Evolutionary conservation across 2,888 invertebrate species (phyloP), one percentile per base, ranked within the genome.

Genomic region (Sinhomidia bicolor): DNA sequence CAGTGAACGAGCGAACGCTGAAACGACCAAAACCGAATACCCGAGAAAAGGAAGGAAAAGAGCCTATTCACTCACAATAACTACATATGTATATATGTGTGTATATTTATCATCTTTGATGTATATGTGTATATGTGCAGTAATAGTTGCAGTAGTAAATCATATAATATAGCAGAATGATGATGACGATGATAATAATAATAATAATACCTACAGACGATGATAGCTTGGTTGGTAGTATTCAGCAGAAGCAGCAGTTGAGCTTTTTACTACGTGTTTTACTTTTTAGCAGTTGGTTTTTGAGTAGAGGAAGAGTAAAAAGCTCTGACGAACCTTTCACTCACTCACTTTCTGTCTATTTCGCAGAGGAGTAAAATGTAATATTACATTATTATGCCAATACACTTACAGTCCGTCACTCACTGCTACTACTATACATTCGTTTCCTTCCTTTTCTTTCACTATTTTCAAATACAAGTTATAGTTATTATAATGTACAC

Each of bases 21-120:
- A 68, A 82, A 82, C 82, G 82, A 82, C 83, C 83, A 74, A 83
- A 83, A 83, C 83, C 83, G 83, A 83, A 83, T 84, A 68, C 9
- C 36, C 68, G 68, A 68, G 41, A 68, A 65, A 65, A 68, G n/a
- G n/a, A 29, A n/a, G 62, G n/a, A 65, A 68, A 41, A 68, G 41
- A 36, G 36, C 84, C 65, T 14, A 20, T 23, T 29, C 62, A 65
- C 62, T 32, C 1, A 4, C 10, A 14, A 51, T 6, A 51, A 9
- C 5, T n/a, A 3, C 12, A 51, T n/a, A 51, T n/a, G 51, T 6
- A 51, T 51, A 6, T 6, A 14, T 9, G 51, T 51, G n/a, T 41
- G 41, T 41, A 6, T 10, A 60, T 60, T 23, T 57, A 57, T 20
- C 20, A 17, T 20, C 20, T n/a, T n/a, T n/a, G n/a, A n/a, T n/a